phyloP scores from a whole-genome alignment of 2,797 vertebrate genomes.

The Danio jaintianensis region DNA sequence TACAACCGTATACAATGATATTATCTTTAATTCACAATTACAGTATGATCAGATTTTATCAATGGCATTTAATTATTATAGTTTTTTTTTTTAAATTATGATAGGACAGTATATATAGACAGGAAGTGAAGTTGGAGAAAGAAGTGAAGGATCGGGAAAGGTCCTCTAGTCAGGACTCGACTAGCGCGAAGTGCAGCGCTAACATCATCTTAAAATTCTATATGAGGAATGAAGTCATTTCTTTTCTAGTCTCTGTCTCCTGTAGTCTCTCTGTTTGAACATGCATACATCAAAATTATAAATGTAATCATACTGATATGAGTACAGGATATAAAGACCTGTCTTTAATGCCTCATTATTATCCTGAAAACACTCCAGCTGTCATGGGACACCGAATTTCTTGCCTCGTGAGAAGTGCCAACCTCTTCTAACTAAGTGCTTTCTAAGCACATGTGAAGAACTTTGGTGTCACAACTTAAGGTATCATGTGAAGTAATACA shows the following conservation, averaged over 20 bases:
- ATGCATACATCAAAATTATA: neutral
- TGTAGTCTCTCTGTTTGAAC: neutral
- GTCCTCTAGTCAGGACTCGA: no score
- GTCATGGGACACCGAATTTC: slow-evolving; percentile 10
- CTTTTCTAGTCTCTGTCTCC: neutral
- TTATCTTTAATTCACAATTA: no score
- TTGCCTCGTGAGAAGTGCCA: neutral
- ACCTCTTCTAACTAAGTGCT: neutral
- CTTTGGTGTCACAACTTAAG: neutral
- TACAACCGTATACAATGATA: no score
- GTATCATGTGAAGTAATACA: neutral
- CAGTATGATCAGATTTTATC: no score
- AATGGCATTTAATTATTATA: no score
- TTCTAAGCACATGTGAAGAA: slow-evolving; percentile 14
- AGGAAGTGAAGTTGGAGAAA: no score
- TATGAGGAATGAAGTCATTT: neutral
- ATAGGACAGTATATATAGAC: no score
- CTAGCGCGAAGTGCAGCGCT: no score
- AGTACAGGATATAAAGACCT: neutral
- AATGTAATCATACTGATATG: neutral
- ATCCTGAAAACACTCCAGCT: slow-evolving; percentile 17
- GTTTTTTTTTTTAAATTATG: no score
- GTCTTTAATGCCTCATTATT: neutral
- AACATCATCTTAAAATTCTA: neutral
- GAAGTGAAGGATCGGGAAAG: no score